Evolutionary conservation across 2,888 invertebrate genomes (phyloP).

Genomic region (Tineola bisselliella): DNA sequence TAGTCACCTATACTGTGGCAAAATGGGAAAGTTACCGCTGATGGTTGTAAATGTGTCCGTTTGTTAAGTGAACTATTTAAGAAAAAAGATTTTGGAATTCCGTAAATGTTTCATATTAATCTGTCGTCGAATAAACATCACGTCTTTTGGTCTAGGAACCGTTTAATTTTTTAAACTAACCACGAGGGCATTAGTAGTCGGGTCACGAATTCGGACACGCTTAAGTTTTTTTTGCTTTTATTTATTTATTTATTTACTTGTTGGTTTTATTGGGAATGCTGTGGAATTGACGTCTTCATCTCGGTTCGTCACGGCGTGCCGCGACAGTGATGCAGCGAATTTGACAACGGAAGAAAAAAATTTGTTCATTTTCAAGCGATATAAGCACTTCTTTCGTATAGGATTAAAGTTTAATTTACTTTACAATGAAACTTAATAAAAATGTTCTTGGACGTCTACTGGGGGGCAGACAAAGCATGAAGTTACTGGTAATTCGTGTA

Average conservation of each 20-base stretch:
- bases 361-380: neutral
- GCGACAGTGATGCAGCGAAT: constrained; percentile 54
- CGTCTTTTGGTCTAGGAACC: constrained; percentile 8
- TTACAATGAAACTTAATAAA: neutral
- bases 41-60: too few species aligned
- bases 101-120: neutral
- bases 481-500: neutral
- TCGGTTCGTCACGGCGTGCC: constrained; percentile 49
- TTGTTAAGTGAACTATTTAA: too few species aligned
- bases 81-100: too few species aligned
- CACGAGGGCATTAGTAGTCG: constrained; percentile 15
- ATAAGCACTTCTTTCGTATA: neutral
- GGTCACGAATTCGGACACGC: constrained; percentile 20
- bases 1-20: too few species aligned
- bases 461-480: neutral
- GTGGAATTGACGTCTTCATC: constrained; percentile 57
- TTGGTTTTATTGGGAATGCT: constrained; percentile 58
- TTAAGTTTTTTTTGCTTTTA: constrained; percentile 24
- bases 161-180: constrained; percentile 12
- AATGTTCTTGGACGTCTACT: neutral
- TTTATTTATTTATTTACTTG: constrained; percentile 37
- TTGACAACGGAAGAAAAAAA: constrained; percentile 20
- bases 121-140: constrained; percentile 5
- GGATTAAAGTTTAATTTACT: neutral
- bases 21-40: too few species aligned